Conservation (phyloP, 1,140 invertebrate genomes). For the Penaeus indicus region DNA sequence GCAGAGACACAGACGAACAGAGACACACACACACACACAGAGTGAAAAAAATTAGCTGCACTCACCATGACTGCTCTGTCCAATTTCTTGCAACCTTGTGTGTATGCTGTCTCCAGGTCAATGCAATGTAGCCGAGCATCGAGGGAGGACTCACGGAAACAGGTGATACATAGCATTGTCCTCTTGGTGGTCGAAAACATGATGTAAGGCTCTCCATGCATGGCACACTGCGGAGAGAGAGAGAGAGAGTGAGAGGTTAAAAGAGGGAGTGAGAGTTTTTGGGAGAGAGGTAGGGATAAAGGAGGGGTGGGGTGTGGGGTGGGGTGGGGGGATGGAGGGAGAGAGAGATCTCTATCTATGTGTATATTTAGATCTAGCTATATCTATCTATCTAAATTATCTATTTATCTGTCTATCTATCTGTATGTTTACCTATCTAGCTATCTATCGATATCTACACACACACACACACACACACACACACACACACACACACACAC, state of each 20-base stretch:
- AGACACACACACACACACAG: too few relatives aligned
- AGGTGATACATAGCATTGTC: constrained; percentile 80
- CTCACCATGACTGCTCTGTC: constrained; percentile 75
- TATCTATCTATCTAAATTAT: too few relatives aligned
- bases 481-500: too few relatives aligned
- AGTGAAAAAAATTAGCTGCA: too few relatives aligned
- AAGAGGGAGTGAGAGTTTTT: background rate
- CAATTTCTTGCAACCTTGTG: constrained; percentile 78
- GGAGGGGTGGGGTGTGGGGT: background rate
- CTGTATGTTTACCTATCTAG: too few relatives aligned
- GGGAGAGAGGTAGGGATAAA: background rate
- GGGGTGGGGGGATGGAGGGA: background rate
- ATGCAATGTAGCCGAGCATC: constrained; percentile 79
- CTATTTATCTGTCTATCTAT: too few relatives aligned
- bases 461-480: constrained; percentile 10
- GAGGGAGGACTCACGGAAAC: constrained; percentile 78
- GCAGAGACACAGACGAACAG: too few relatives aligned
- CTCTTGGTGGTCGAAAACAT: constrained; percentile 80
- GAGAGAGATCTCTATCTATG: too few relatives aligned
- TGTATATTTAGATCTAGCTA: too few relatives aligned
- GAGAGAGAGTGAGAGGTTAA: too few relatives aligned
- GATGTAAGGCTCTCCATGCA: constrained; percentile 80
- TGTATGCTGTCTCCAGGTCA: constrained; percentile 81
- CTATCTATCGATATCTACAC: too few relatives aligned
- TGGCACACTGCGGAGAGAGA: constrained; percentile 73